Evolutionary conservation across 2,113 vertebrate species (phyloP), one percentile per base, ranked within the genome.

Genomic region (Galemys pyrenaicus): DNA sequence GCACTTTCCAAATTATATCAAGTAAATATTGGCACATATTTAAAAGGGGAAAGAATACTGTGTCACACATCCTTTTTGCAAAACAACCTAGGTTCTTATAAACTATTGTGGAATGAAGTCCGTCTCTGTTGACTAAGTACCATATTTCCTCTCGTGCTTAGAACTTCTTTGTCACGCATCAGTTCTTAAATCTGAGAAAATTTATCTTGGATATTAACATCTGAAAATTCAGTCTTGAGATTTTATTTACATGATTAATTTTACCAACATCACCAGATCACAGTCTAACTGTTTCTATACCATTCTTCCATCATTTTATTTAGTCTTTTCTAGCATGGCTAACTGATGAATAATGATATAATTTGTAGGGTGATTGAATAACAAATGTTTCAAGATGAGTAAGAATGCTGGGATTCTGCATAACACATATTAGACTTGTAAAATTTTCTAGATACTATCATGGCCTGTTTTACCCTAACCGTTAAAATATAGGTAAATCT

Each of bases 281-380:
- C 84, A 44, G 6, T 49, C 87, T 68, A 64, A 41, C 39, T 81
- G 15, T 81, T 32, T 86, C 15, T 77, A 1, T 8, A 81, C 80
- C 9, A 28, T 81, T 75, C 5, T 68, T 64, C 49, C 9, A 12
- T 58, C 81, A 12, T 87, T 32, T 70, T 88, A 5, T 46, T 74
- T 78, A 78, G 65, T 71, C 17, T 84, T 90, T 89, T 65, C 15
- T 58, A 60, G 32, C 32, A 56, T 26, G 68, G 90, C 22, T 65
- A 87, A 58, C n/a, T 82, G 1, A 60, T 46, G 17, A 71, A 62
- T 87, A 49, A 78, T 82, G 11, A 88, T 54, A 30, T 92, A 80
- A 87, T 94, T 83, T 35, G 16, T 92, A 41, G 19, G 32, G n/a
- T 89, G 39, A 83, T 74, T 49, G 62, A 95, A 74, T 65, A 65